Evolutionary conservation across 2,113 vertebrate species (phyloP).

Genomic region (Parus major): DNA sequence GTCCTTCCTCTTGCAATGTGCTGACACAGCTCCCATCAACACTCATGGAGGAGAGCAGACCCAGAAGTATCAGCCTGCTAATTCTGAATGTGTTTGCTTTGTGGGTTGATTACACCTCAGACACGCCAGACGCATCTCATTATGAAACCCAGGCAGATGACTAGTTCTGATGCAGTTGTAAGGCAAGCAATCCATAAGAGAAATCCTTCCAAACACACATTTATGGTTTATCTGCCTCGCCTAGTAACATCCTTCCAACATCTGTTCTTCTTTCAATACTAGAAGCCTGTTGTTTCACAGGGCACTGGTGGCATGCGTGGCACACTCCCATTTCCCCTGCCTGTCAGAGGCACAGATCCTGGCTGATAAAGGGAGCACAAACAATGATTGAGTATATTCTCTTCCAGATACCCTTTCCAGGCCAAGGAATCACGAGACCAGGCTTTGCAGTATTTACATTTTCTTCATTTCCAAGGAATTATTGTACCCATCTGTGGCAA

Average conservation of each 20-base stretch:
- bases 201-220: not conserved
- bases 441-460: not conserved
- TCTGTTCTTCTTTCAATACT: not conserved
- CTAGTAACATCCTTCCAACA: not conserved
- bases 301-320: not conserved
- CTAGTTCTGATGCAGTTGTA: not conserved
- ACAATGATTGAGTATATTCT: not conserved
- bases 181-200: not conserved
- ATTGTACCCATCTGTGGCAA: not conserved
- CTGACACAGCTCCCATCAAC: not conserved
- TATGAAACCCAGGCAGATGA: not conserved
- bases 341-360: not conserved
- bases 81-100: not conserved
- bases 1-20: not conserved
- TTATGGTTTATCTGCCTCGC: not conserved
- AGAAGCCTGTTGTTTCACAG: not conserved
- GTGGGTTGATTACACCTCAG: not conserved
- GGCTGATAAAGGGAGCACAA: not conserved
- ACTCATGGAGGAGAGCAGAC: not conserved
- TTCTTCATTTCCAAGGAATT: not conserved
- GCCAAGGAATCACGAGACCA: not conserved
- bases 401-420: not conserved
- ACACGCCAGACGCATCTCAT: not conserved
- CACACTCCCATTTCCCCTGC: not conserved
- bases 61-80: not conserved